Evolutionary conservation across 2,113 vertebrate species (phyloP), one percentile per base, ranked within the genome.

Genomic region (Craseonycteris thonglongyai): DNA sequence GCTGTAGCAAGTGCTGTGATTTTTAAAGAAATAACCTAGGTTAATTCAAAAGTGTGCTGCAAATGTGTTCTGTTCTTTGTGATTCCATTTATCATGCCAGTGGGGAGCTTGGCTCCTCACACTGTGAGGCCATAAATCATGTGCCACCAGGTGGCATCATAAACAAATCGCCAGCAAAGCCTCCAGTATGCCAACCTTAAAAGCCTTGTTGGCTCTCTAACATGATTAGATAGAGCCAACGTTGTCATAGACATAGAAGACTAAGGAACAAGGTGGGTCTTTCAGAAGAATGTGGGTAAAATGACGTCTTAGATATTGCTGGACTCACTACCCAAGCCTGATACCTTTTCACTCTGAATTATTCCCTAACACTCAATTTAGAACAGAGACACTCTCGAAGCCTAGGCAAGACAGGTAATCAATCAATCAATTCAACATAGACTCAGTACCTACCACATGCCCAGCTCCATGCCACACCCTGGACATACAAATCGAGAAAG

Each of bases 81-180:
- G 42, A 82, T 78, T 93, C 51, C 47, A 51, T 86, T 93, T 86
- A 75, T 78, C n/a, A 35, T 28, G 9, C 18, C 24, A n/a, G 10
- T 88, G 54, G n/a, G 49, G 7, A 91, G 33, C 26, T 61, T 71
- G 69, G 42, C 15, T 93, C 78, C 94, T 71, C 56, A 78, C 45
- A 51, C 7, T 2, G 0, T 87, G 40, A 90, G 51, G 33, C 33
- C 6, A 66, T 95, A 87, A 91, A 91, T 93, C 63, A 95, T 83
- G 74, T 2, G 8, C 33, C 89, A 83, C 58, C 63, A 92, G 30
- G 30, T 87, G 80, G 71, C 69, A 65, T 38, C 33, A 92, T 87
- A 89, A 75, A 56, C 45, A 93, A 95, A 92, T 92, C 84, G 61
- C 75, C 49, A 75, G 51, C 65, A 72, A 59, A 76, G 68, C 21